These are phyloP conservation scores for Desmophyllum pertusum DNA, from an alignment of 92 coral and sea anemone species.

Conservation along the genomic window DNA sequence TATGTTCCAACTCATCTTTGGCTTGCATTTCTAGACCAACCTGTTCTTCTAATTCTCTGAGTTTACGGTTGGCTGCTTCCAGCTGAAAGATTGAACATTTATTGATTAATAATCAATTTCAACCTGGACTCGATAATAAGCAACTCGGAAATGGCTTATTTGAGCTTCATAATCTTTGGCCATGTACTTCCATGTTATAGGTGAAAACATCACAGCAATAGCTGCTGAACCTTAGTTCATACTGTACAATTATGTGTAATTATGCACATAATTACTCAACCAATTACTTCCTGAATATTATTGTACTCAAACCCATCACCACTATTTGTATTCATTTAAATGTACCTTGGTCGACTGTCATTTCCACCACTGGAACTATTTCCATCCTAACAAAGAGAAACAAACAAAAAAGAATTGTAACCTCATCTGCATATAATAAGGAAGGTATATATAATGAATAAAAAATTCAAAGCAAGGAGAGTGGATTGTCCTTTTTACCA, in stretches of 20 bases:
- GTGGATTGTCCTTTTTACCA: constrained; percentile 29
- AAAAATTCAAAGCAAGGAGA: not conserved
- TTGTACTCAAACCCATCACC: too few relatives aligned
- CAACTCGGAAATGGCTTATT: too few relatives aligned
- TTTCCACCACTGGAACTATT: constrained; percentile 7
- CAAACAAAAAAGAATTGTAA: not conserved
- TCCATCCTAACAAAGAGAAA: constrained; percentile 23
- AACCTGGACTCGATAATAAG: too few relatives aligned
- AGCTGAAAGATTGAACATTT: constrained; percentile 41
- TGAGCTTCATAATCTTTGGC: too few relatives aligned
- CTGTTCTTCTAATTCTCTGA: constrained; percentile 77
- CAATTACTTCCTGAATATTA: too few relatives aligned
- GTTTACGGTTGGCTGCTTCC: constrained; percentile 68
- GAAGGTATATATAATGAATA: not conserved
- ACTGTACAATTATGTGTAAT: too few relatives aligned
- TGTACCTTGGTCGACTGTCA: constrained; percentile 36
- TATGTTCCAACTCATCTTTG: constrained; percentile 86
- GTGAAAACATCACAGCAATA: not conserved
- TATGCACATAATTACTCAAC: too few relatives aligned
- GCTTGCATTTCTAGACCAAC: constrained; percentile 70
- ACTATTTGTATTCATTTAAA: not conserved
- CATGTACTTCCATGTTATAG: too few relatives aligned
- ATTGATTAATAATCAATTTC: not conserved
- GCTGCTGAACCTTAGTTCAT: not conserved
- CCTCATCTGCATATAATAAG: not conserved